Conservation (phyloP, 1,140 invertebrate species). For the Drosophila suzukii region DNA sequence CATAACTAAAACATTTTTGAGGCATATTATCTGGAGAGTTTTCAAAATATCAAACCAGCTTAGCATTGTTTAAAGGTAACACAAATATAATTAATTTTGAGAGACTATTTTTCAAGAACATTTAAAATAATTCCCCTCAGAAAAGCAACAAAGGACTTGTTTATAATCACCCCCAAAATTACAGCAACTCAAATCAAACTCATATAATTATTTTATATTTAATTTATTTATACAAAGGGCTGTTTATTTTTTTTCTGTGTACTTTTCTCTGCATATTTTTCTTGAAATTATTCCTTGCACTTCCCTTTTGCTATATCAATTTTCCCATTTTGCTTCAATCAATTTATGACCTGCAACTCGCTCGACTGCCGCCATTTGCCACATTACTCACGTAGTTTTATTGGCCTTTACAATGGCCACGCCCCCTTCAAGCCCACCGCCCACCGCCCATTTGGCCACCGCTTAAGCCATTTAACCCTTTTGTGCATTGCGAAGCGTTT, state of each 20-base stretch:
- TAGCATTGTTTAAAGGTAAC: too few relatives aligned
- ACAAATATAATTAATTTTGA: too few relatives aligned
- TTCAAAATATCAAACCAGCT: too few relatives aligned
- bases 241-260: background rate
- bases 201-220: too few relatives aligned
- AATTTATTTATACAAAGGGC: background rate
- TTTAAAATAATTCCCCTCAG: too few relatives aligned
- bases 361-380: slow-evolving; percentile 31
- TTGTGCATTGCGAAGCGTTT: slow-evolving; percentile 66
- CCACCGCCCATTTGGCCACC: slow-evolving; percentile 1
- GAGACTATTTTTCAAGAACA: too few relatives aligned
- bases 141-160: too few relatives aligned
- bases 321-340: slow-evolving; percentile 56
- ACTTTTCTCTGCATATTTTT: slow-evolving; percentile 1
- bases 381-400: slow-evolving; percentile 76
- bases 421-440: slow-evolving; percentile 25
- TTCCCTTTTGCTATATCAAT: slow-evolving; percentile 50
- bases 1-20: too few relatives aligned
- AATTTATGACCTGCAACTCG: slow-evolving; percentile 65
- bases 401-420: slow-evolving; percentile 61
- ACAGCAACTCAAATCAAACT: too few relatives aligned
- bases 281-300: slow-evolving; percentile 2
- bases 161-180: too few relatives aligned
- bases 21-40: too few relatives aligned
- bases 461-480: slow-evolving; percentile 77